Evolutionary conservation across 2,888 invertebrate species (phyloP), one percentile per base, ranked within the genome.

Genomic region (Cheilosia soror): DNA sequence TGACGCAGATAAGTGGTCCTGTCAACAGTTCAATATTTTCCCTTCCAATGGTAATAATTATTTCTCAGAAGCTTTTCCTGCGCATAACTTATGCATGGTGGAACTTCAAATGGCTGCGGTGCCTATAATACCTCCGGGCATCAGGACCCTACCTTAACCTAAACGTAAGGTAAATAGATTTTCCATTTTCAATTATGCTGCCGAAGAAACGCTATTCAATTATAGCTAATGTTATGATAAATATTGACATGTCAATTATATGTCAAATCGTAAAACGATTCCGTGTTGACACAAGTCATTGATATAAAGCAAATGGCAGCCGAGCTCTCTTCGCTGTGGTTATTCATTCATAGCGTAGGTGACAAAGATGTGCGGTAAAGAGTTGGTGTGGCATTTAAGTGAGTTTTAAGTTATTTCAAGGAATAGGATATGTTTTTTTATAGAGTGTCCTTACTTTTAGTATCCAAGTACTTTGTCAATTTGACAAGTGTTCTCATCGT

Each of bases 401-500:
- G 55, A 71, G 80, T 78, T 33, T 57, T 29, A 42, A 11, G 31
- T 15, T 11, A 13, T 25, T 20, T 47, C 2, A 5, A 13, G 20
- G 5, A 25, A 33, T 27, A n/a, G n/a, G 25, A 73, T 31, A 40
- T 15, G 20, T 15, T 31, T 44, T 44, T 53, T 31, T 47, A 20
- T 20, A 60, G 37, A 31, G 62, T 27, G 13, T 69, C 44, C 60
- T 80, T 51, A 29, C 57, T 51, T 69, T 15, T 60, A 92, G 92
- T 92, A 11, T 81, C 87, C 31, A 88, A 88, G 77, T 90, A 91
- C 85, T 91, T 90, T 87, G 85, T 88, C 7, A 76, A 87, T 37
- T 88, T 91, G 51, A 89, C 88, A 44, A 90, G 91, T 29, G 88
- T 91, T 15, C 87, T 92, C 58, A 89, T 92, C 80, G 89, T 91